A percentile compares a stretch with the other conserved stretches of the same genome.
These are phyloP conservation scores for Myotis pilosus DNA, from an alignment of 2,797 vertebrate species.

Conservation along the genomic window DNA sequence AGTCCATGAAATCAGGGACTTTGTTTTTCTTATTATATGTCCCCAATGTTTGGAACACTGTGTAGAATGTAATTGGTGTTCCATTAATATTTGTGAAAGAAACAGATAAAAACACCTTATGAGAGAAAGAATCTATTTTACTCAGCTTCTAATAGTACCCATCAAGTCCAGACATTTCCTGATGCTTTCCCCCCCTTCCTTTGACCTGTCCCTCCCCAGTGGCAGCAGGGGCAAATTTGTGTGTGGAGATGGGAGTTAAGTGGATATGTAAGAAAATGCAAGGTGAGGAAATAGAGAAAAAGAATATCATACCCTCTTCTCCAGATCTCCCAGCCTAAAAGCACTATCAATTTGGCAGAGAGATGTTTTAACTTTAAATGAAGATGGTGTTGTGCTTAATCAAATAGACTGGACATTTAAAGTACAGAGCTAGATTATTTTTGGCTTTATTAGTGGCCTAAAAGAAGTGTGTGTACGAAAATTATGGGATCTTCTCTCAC, in stretches of 20 bases:
- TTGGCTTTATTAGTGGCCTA: neutral
- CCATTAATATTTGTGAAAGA: neutral
- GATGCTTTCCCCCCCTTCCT: neutral
- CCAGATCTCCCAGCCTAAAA: neutral
- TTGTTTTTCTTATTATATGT: neutral
- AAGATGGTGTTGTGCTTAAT: conserved; percentile 25
- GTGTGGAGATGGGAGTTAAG: neutral
- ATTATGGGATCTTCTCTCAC: neutral
- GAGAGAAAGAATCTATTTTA: neutral
- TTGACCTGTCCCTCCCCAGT: neutral
- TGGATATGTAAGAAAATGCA: neutral
- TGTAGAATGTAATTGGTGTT: neutral
- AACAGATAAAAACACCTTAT: neutral
- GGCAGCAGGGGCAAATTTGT: neutral
- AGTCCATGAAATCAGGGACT: neutral
- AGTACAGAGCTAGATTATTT: neutral
- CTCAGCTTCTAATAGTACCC: neutral
- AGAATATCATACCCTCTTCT: neutral
- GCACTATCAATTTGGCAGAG: neutral
- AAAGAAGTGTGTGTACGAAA: neutral
- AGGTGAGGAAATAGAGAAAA: neutral
- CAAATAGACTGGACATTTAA: neutral
- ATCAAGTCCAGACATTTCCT: neutral
- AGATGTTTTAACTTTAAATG: neutral
- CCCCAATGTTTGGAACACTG: neutral